These are phyloP conservation scores for Setophaga kirtlandii DNA, from an alignment of 2,113 vertebrate genomes.

Conservation along the genomic window DNA sequence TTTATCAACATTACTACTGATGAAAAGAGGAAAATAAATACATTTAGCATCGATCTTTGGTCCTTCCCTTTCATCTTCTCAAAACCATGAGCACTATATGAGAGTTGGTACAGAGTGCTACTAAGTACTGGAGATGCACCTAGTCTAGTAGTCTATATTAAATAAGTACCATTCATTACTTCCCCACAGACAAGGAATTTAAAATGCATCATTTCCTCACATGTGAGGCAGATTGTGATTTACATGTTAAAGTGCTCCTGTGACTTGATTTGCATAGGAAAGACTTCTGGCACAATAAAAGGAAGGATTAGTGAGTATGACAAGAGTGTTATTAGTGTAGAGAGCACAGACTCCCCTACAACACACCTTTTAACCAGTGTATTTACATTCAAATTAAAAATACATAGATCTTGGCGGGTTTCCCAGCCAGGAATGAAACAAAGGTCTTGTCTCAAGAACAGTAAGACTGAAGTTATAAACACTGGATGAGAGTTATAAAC, in stretches of 20 bases:
- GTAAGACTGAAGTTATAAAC: neutral
- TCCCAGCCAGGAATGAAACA: neutral
- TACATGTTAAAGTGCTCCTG: constrained; percentile 73
- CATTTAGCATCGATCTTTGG: neutral
- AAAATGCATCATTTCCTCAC: constrained; percentile 68
- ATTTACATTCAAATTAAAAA: constrained; percentile 29
- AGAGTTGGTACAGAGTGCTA: neutral
- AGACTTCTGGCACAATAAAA: constrained; percentile 66
- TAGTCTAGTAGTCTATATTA: constrained; percentile 13
- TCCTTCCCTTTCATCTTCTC: neutral
- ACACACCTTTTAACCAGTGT: constrained; percentile 19
- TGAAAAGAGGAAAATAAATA: neutral
- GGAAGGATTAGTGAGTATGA: constrained; percentile 67
- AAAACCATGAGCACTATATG: neutral
- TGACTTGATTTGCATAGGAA: constrained; percentile 75
- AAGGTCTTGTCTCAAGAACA: neutral
- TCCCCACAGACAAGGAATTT: constrained; percentile 64
- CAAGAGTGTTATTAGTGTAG: constrained; percentile 62
- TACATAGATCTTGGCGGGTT: constrained; percentile 40
- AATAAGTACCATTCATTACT: constrained; percentile 61
- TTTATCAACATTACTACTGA: neutral
- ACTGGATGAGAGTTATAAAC: neutral
- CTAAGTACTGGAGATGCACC: neutral
- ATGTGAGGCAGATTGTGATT: constrained; percentile 72
- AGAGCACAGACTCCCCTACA: constrained; percentile 38